Evolutionary conservation across 1,140 invertebrate genomes (phyloP), one percentile per base, ranked within the genome.

Genomic region (Scaptomyza pallida): DNA sequence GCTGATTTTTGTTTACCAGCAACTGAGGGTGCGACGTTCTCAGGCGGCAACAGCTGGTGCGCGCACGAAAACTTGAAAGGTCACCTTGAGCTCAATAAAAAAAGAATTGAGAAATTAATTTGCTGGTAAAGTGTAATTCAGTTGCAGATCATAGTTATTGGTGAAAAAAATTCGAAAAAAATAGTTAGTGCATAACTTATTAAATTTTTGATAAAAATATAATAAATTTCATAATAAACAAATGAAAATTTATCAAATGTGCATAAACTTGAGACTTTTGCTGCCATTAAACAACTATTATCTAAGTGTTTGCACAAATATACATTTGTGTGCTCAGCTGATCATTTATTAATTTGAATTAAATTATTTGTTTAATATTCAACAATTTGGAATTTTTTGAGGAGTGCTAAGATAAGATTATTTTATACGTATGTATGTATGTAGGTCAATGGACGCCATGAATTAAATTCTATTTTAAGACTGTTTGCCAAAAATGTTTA

Each of bases 1-100:
- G 81, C 81, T 85, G 81, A 60, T 47, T 78, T 86, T 78, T 86
- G 81, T 86, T 86, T 86, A 88, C 73, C 62, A 69, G 72, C 75
- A 33, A 52, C 21, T 5, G 69, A 57, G 60, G 76, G 62, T 62
- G 69, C 56, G 52, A 63, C 37, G 55, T 68, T 75, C 44, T 63
- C 44, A 45, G 33, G 74, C 70, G 45, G 52, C 23, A 78, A 43
- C 78, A 82, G 78, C 79, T 85, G 80, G 56, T 76, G 59, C 19
- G 59, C 68, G 78, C 72, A 85, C 67, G 67, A 79, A 85, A 79
- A 85, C 81, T 79, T 80, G 43, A 86, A 75, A 88, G 82, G 82
- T 86, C 82, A 86, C 82, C 82, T 86, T 86, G 82, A 86, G 78
- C 74, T 69, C 72, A 70, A 77, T 82, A 71, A 71, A 72, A 62